These are phyloP conservation scores for Tigriopus californicus DNA, from an alignment of 2,888 invertebrate genomes.

Conservation along the genomic window DNA sequence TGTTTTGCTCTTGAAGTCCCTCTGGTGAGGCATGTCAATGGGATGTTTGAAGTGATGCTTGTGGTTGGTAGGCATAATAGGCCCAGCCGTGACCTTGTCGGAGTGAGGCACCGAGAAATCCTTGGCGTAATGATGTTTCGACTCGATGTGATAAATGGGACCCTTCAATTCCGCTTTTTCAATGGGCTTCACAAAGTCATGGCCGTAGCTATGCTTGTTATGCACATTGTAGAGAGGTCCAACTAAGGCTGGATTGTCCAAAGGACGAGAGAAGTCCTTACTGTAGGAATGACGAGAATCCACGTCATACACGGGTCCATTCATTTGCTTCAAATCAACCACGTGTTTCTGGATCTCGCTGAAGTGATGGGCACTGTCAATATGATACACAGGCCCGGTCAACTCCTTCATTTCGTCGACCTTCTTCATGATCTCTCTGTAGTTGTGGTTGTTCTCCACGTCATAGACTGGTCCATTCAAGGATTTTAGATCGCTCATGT, in stretches of 20 bases:
- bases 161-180: neutral
- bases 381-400: slow-evolving; percentile 5
- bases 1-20: slow-evolving; percentile 1
- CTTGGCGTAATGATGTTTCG: neutral
- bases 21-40: slow-evolving; percentile 5
- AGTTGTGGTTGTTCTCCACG: slow-evolving; percentile 12
- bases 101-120: too few species aligned
- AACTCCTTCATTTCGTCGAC: neutral
- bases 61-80: too few species aligned
- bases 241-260: slow-evolving; percentile 3
- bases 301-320: slow-evolving; percentile 13
- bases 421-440: slow-evolving; percentile 5
- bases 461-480: slow-evolving; percentile 7
- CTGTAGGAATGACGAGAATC: neutral
- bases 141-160: slow-evolving; percentile 12
- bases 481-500: neutral
- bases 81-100: too few species aligned
- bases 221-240: neutral
- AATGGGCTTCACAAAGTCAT: neutral
- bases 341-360: slow-evolving; percentile 8
- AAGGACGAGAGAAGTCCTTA: neutral
- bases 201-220: neutral
- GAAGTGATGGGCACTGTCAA: slow-evolving; percentile 9
- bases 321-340: neutral
- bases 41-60: slow-evolving; percentile 4